Base-by-base conservation (phyloP, 2,888 invertebrate species). In the Himalopsyche kuldschensis region DNA sequence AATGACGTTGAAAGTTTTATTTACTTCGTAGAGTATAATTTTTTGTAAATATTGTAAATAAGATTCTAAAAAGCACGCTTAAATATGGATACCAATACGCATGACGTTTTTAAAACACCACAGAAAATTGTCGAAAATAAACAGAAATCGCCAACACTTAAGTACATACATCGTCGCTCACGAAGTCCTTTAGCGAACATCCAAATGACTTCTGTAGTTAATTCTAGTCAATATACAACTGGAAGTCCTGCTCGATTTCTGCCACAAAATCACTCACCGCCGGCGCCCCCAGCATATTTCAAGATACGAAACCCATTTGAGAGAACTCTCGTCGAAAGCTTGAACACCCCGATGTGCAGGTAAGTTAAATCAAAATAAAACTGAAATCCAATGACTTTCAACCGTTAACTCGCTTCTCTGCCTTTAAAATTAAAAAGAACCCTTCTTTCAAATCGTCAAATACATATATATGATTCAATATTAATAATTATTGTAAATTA, bases 341-440 rank as follows among this genome's bases (percentile, higher is more conserved):
- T 95, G 82, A 94, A 95, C 89, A 91, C 94, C 83, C 94, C 94
- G 86, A 91, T 95, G 88, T 95, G 94, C 89, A 95, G 95, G 94
- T 94, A 88, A 89, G 81, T 75, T 24, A 20, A 24, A 31, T 86
- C 41, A 55, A 20, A 8, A 10, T 55, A 55, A 55, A 55, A 55
- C 55, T 20, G 55, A 55, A 55, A 24, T 55, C 41, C 41, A 15
- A 41, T 2, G 15, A 15, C 15, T 41, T 15, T 41, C 3, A 41
- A 11, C 41, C 2, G 15, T 11, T 41, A 1, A 41, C 15, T 15
- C 35, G 15, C 15, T 81, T 78, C 75, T 46, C 81, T 75, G 78
- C 32, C 63, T 47, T 75, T 47, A 82, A 78, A n/a, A 32, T 6
- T 1, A 2, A 15, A 41, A 41, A 41, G 15, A 15, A 15, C 41